Conservation (phyloP, 2,113 vertebrate species). For the Micronycteris hirsuta region DNA sequence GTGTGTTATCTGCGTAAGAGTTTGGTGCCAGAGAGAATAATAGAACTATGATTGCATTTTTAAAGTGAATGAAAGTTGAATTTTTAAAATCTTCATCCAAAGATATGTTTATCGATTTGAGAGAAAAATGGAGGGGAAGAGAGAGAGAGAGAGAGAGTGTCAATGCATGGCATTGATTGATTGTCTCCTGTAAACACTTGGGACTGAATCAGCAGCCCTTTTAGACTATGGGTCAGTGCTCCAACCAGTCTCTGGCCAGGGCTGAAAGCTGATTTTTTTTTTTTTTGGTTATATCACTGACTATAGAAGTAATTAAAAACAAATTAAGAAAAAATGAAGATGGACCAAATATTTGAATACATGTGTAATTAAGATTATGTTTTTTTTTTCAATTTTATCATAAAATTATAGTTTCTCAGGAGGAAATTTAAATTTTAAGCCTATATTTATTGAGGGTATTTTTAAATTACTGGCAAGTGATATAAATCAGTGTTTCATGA, state of each 20-base stretch:
- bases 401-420: not conserved
- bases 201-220: too few species aligned
- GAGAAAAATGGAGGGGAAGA: too few species aligned
- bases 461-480: slow-evolving; percentile 2
- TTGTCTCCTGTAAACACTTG: too few species aligned
- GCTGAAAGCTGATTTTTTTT: too few species aligned
- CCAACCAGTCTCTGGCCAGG: too few species aligned
- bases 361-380: slow-evolving; percentile 21
- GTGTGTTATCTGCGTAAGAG: slow-evolving; percentile 9
- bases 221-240: too few species aligned
- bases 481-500: not conserved
- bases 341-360: slow-evolving; percentile 47
- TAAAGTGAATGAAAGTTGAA: not conserved
- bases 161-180: too few species aligned
- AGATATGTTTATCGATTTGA: too few species aligned
- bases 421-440: not conserved
- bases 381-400: slow-evolving; percentile 55
- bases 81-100: too few species aligned
- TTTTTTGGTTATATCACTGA: not conserved
- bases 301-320: not conserved
- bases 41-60: not conserved
- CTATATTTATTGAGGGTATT: not conserved
- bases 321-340: slow-evolving; percentile 60
- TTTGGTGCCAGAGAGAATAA: slow-evolving; percentile 22
- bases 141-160: too few species aligned